Percentiles rank a stretch among this genome's conserved stretches.
These are phyloP conservation scores for Ameiurus melas DNA, from an alignment of 2,113 vertebrate species.

Conservation along the genomic window DNA sequence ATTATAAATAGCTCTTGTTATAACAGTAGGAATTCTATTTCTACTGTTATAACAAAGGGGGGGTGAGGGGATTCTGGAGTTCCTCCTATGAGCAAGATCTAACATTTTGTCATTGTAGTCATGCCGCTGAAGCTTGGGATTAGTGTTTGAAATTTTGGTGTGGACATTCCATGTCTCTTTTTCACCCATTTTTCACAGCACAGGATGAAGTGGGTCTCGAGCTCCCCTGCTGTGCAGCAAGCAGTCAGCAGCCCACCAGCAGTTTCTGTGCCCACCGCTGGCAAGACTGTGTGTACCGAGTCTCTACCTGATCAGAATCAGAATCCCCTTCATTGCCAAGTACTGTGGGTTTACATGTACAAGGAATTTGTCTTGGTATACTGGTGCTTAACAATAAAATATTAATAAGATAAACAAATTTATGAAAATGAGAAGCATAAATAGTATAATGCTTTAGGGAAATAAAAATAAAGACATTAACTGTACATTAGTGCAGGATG, in stretches of 20 bases:
- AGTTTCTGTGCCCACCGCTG: background rate
- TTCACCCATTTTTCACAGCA: background rate
- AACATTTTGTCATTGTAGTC: background rate
- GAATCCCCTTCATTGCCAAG: no score
- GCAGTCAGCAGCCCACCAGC: background rate
- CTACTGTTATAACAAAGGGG: no score
- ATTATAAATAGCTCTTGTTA: background rate
- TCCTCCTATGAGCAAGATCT: background rate
- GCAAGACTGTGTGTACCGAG: background rate
- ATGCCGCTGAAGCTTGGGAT: background rate
- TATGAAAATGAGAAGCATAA: no score
- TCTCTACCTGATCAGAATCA: background rate
- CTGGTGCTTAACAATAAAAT: no score
- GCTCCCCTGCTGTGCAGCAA: background rate
- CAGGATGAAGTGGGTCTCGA: background rate
- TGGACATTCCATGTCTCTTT: background rate
- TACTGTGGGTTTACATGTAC: no score
- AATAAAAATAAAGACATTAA: no score
- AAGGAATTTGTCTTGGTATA: no score
- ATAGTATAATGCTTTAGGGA: no score
- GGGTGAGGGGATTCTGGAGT: no score
- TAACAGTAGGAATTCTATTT: background rate
- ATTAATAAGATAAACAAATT: no score
- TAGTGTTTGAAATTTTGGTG: background rate
- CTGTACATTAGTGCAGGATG: no score